Evolutionary conservation across 2,113 vertebrate species (phyloP).

Genomic region (Myrmophylax atrothorax): DNA sequence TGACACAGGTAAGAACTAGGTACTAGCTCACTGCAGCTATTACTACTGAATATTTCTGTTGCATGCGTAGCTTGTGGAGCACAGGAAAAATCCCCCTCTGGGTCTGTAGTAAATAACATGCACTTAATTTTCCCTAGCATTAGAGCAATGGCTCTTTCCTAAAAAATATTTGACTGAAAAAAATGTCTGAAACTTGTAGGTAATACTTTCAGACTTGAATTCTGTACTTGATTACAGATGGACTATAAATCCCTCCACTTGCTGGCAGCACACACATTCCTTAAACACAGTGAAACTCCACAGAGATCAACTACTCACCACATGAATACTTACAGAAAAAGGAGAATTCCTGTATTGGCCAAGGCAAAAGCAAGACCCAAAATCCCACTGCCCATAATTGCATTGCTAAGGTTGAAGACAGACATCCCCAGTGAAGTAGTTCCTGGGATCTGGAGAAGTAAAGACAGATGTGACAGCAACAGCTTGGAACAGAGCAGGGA

Average conservation of each 20-base stretch:
- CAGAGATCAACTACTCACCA: not conserved
- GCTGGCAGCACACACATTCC: not conserved
- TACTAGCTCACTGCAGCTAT: not conserved
- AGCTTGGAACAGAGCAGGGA: not conserved
- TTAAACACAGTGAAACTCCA: conserved; percentile 12
- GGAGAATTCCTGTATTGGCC: conserved; percentile 82
- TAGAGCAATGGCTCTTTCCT: not conserved
- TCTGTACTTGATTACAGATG: not conserved
- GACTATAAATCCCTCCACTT: not conserved
- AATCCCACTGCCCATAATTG: conserved; percentile 84
- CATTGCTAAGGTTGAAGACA: conserved; percentile 83
- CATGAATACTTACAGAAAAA: conserved; percentile 78
- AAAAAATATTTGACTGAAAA: not conserved
- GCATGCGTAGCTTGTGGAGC: not conserved
- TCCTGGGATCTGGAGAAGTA: conserved; percentile 74
- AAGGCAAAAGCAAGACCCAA: conserved; percentile 81
- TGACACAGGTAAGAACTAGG: not conserved
- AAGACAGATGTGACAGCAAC: not conserved
- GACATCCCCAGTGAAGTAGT: conserved; percentile 80
- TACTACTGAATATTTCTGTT: not conserved
- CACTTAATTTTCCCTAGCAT: not conserved
- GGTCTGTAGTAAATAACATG: not conserved
- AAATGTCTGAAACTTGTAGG: not conserved
- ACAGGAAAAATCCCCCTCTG: not conserved
- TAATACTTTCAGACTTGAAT: not conserved